Base-by-base conservation (phyloP, 2,888 invertebrate genomes). In the Heliconius aoede region DNA sequence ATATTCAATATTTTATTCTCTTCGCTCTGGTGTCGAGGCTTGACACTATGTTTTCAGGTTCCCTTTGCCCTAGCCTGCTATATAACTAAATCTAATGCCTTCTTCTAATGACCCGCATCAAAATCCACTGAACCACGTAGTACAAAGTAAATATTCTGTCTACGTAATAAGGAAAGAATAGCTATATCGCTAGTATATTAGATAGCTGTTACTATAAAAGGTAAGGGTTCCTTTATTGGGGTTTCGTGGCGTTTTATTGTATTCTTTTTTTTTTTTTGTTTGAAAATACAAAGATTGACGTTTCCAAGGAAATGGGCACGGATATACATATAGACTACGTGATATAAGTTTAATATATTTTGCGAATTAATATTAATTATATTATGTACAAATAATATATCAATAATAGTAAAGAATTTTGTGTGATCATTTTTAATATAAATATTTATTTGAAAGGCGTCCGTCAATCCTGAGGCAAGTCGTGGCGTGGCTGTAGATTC, bases 131-230 rank as follows among this genome's bases (percentile, higher is more conserved):
- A 13, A 36, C 26, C 67, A 36, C 26, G 21, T 36, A 65, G 15
- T n/a, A 36, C 13, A 21, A n/a, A n/a, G n/a, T n/a, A n/a, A 67
- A 73, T 62, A 62, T 40, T 62, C 73, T 55, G 65, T 65, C 67
- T 74, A 58, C 67, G 65, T 36, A 74, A 74, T 67, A 74, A 55
- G 40, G 40, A 69, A 69, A 55, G 51, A 74, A 74, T 67, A 40
- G 73, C 67, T 74, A 67, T 74, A 74, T 51, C 58, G 58, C 55
- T n/a, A 51, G 58, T 36, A n/a, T n/a, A n/a, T n/a, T n/a, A 67
- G 65, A 74, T 67, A 74, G 55, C 65, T 65, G 65, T 26, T 36
- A 36, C 55, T 74, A 67, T 67, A 65, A 32, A 73, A 67, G 73
- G 36, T 40, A 58, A 74, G 67, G 73, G 55, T 67, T 8, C 65